Percentiles rank a stretch among this genome's conserved stretches.
phyloP scores from a whole-genome alignment of 1,140 invertebrate species.

The Cecropterus lyciades region DNA sequence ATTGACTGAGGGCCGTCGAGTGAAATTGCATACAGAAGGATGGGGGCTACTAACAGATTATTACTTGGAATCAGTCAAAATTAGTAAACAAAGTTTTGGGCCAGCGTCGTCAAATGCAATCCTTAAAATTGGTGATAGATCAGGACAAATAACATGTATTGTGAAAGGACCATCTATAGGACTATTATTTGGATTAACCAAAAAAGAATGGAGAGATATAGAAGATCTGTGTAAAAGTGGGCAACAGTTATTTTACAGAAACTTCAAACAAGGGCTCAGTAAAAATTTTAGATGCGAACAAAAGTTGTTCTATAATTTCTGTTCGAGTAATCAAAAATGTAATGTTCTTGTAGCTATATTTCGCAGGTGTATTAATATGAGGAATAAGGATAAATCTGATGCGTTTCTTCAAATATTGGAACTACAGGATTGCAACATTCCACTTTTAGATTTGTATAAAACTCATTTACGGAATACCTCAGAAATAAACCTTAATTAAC shows the following conservation, averaged over 20 bases:
- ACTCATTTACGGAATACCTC: conserved; percentile 44
- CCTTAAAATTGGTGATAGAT: conserved; percentile 61
- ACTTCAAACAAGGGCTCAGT: conserved; percentile 69
- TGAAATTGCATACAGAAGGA: conserved; percentile 55
- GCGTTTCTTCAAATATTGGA: conserved; percentile 63
- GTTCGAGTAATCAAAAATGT: conserved; percentile 59
- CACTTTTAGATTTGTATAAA: conserved; percentile 60
- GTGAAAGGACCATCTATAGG: conserved; percentile 60
- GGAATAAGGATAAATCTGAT: conserved; percentile 65
- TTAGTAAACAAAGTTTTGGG: conserved; percentile 51
- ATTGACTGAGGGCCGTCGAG: conserved; percentile 57
- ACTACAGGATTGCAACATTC: conserved; percentile 55
- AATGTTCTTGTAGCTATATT: conserved; percentile 61
- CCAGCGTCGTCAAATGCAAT: conserved; percentile 55
- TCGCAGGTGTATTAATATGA: conserved; percentile 59
- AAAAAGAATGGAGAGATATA: conserved; percentile 65
- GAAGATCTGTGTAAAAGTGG: conserved; percentile 59
- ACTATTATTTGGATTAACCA: conserved; percentile 62
- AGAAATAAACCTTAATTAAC: conserved; percentile 6
- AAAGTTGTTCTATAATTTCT: conserved; percentile 77
- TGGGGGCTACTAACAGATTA: conserved; percentile 72
- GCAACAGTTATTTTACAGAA: conserved; percentile 72
- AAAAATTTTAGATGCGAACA: conserved; percentile 64
- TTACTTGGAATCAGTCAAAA: conserved; percentile 75
- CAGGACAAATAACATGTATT: conserved; percentile 67